Evolutionary conservation across 2,113 vertebrate genomes (phyloP), one percentile per base, ranked within the genome.

Genomic region (Anarhynchus alexandrinus): DNA sequence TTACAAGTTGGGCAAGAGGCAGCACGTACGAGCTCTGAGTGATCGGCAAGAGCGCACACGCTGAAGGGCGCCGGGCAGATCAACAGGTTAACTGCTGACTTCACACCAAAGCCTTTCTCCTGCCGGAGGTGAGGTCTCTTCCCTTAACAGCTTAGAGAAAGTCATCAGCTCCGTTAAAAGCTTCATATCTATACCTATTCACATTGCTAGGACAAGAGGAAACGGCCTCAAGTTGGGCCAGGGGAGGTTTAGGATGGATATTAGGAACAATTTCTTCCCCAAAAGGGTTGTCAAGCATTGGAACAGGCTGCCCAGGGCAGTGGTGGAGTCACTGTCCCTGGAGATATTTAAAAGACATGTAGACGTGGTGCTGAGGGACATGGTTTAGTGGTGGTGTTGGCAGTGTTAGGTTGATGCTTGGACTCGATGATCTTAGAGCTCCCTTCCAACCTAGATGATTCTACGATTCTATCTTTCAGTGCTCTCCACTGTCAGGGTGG

Each of bases 121-220:
- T 58, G 32, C 45, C 20, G 38, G 26, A 13, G 3, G 19, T 6
- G 21, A 77, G 15, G 26, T 57, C 29, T 94, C 70, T 77, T 67
- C 19, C 69, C 42, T n/a, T 14, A 21, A 47, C 0, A n/a, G 5
- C 3, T 34, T 10, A 43, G 21, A 62, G 9, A 54, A 79, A 76
- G 14, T 29, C 57, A 71, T 18, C 43, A 64, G 15, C 6, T 22
- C 4, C 1, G 43, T 40, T 43, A 74, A 42, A 11, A 79, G 26
- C 12, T 55, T 43, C 1, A 0, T 10, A 22, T 38, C 38, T 42
- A 21, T 13, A 65, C 6, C 62, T 42, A 42, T 21, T 20, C 27
- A 6, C 13, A 42, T 20, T 30, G 62, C 30, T 21, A 42, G 27
- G 62, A 42, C 38, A 21, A 42, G 38, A 65, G 18, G 62, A 42